These are phyloP conservation scores for Xestia sexstrigata DNA, from an alignment of 2,888 invertebrate genomes.

Conservation along the genomic window DNA sequence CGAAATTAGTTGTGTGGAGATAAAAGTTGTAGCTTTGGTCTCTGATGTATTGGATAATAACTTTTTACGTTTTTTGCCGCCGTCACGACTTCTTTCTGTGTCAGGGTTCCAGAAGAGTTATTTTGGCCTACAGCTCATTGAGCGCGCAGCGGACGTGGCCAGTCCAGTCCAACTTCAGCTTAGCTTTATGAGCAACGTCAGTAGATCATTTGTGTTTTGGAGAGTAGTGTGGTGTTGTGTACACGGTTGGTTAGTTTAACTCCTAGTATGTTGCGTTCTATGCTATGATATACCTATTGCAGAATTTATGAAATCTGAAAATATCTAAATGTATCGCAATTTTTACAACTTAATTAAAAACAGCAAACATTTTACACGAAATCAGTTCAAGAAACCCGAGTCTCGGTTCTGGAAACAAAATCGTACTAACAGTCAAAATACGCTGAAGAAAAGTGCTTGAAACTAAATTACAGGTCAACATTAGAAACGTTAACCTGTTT, in stretches of 20 bases:
- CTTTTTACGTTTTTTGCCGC: too few relatives aligned
- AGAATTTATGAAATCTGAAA: background rate
- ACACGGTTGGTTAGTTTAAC: too few relatives aligned
- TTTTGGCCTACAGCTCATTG: too few relatives aligned
- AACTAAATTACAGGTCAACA: conserved; percentile 26
- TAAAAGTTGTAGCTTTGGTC: background rate
- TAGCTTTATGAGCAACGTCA: too few relatives aligned
- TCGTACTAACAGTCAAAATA: background rate
- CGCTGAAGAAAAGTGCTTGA: background rate
- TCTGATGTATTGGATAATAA: background rate
- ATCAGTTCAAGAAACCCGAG: conserved; percentile 2
- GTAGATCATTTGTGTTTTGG: too few relatives aligned
- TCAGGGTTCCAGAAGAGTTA: too few relatives aligned
- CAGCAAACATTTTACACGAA: background rate
- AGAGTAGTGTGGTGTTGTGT: too few relatives aligned
- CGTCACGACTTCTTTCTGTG: too few relatives aligned
- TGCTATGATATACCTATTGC: background rate
- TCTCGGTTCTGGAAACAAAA: conserved; percentile 2
- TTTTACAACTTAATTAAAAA: background rate
- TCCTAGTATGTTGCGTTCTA: too few relatives aligned
- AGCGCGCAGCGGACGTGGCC: too few relatives aligned
- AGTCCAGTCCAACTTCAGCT: too few relatives aligned
- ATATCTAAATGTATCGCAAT: background rate
- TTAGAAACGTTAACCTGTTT: conserved; percentile 11
- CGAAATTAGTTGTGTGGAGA: background rate